phyloP scores from a whole-genome alignment of 1,140 invertebrate genomes.

The Drosophila fuyamai region DNA sequence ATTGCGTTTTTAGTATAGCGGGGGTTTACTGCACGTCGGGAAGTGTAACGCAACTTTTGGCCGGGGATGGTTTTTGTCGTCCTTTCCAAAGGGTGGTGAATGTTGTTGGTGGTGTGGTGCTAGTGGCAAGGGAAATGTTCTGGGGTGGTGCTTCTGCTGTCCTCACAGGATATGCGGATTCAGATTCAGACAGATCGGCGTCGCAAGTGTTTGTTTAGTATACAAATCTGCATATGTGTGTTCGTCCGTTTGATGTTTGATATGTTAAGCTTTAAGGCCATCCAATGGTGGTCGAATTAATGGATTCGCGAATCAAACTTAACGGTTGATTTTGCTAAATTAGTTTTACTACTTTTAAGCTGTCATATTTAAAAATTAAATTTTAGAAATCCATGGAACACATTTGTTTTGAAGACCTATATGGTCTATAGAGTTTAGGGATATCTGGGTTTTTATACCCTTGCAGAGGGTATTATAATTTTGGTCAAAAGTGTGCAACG shows the following conservation, averaged over 20 bases:
- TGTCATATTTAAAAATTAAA: too few species aligned
- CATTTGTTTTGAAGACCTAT: neutral
- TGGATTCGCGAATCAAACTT: neutral
- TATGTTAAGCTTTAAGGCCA: neutral
- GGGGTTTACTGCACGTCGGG: neutral
- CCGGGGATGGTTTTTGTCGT: conserved; percentile 60
- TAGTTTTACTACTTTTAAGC: neutral
- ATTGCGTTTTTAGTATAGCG: neutral
- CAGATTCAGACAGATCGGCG: conserved; percentile 66
- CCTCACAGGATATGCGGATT: conserved; percentile 28
- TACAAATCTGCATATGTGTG: conserved; percentile 15
- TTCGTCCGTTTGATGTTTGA: neutral
- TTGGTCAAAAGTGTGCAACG: too few species aligned
- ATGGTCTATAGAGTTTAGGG: neutral
- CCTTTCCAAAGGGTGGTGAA: conserved; percentile 3
- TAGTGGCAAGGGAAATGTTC: conserved; percentile 11
- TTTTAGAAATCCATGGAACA: too few species aligned
- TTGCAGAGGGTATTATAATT: too few species aligned
- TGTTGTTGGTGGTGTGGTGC: conserved; percentile 23
- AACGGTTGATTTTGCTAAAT: neutral
- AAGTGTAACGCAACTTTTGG: conserved; percentile 57
- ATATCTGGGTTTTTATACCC: neutral
- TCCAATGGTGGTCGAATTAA: neutral
- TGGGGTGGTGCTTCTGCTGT: conserved; percentile 9
- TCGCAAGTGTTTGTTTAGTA: conserved; percentile 60